Evolutionary conservation across 1,140 invertebrate species (phyloP).

Genomic region (Aphidius ervi): DNA sequence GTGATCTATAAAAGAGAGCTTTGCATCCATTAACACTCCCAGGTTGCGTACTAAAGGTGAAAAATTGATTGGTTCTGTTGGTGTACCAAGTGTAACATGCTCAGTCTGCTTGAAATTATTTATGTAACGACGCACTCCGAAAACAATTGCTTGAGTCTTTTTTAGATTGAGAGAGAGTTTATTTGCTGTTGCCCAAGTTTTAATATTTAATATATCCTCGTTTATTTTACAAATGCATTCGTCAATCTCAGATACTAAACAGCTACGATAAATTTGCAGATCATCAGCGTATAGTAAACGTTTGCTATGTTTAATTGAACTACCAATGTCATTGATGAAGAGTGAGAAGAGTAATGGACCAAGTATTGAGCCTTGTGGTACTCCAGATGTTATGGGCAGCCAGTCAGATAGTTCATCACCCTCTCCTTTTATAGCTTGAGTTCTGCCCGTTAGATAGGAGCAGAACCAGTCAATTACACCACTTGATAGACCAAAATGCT

Average conservation of each 20-base stretch:
- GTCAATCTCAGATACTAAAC: neutral
- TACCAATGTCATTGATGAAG: constrained; percentile 11
- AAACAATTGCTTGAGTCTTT: constrained; percentile 1
- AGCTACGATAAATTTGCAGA: neutral
- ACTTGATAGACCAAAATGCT: neutral
- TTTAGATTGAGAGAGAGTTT: constrained; percentile 8
- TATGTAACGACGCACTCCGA: neutral
- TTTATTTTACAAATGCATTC: neutral
- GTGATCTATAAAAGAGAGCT: too few species aligned
- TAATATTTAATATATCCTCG: neutral
- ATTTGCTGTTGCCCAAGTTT: neutral
- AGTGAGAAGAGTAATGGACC: constrained; percentile 11
- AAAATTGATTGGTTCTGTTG: too few species aligned
- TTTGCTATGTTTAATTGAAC: neutral
- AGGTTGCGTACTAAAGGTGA: too few species aligned
- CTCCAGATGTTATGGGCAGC: neutral
- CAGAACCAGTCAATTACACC: neutral
- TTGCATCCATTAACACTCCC: too few species aligned
- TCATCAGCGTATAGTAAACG: constrained; percentile 13
- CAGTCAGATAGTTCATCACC: neutral
- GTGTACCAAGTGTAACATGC: too few species aligned
- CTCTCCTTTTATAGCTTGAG: neutral
- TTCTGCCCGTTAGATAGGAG: constrained; percentile 7
- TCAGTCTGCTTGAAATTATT: neutral
- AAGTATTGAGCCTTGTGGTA: constrained; percentile 9